Evolutionary conservation across 2,797 vertebrate species (phyloP).

Genomic region (Pangasius krempfi): DNA sequence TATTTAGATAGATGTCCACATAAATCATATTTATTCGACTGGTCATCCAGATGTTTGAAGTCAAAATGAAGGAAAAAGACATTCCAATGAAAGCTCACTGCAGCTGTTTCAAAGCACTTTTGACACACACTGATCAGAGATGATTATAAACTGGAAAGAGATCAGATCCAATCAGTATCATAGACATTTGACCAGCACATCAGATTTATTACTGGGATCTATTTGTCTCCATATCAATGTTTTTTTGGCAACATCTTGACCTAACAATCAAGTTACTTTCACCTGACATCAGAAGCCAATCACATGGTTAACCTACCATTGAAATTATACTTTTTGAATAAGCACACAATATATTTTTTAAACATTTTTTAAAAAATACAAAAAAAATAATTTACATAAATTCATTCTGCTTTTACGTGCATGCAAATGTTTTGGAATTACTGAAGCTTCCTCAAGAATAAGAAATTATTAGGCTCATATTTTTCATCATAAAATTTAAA

Average conservation of each 20-base stretch:
- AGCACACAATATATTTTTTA: not conserved
- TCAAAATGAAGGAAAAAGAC: slow-evolving; percentile 27
- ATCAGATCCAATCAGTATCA: slow-evolving; percentile 5
- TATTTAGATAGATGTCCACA: slow-evolving; percentile 39
- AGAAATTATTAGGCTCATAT: slow-evolving; percentile 17
- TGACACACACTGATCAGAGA: slow-evolving; percentile 18
- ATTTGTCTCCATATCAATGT: not conserved
- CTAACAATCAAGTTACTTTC: not conserved
- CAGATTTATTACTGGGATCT: not conserved
- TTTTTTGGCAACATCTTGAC: slow-evolving; percentile 6
- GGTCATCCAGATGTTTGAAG: slow-evolving; percentile 51
- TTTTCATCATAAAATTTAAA: slow-evolving; percentile 9
- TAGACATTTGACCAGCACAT: slow-evolving; percentile 6
- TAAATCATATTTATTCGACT: slow-evolving; percentile 34
- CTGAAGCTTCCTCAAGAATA: not conserved
- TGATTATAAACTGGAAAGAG: slow-evolving; percentile 30
- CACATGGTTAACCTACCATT: not conserved
- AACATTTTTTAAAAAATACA: no score
- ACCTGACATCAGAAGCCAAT: slow-evolving; percentile 7
- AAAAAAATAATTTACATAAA: not conserved
- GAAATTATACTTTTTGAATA: not conserved
- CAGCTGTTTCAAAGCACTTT: slow-evolving; percentile 40
- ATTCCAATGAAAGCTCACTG: slow-evolving; percentile 25
- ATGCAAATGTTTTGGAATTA: not conserved
- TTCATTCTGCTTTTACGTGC: not conserved